These are phyloP conservation scores for Perizoma affinitatum DNA, from an alignment of 2,888 invertebrate species.

Conservation along the genomic window DNA sequence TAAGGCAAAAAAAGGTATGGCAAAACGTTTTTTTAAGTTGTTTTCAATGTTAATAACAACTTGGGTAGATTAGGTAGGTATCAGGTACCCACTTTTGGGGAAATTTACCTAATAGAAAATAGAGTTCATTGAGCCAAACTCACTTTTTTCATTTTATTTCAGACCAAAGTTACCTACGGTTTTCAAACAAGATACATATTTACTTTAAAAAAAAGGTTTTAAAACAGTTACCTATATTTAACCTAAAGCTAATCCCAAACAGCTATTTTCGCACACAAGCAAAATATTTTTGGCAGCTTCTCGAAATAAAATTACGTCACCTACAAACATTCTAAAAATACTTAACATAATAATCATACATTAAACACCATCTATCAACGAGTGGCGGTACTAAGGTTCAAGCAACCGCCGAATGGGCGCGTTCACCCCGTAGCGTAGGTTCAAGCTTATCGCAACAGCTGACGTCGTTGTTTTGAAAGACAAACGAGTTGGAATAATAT, in stretches of 20 bases:
- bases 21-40: too few relatives aligned
- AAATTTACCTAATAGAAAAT: too few relatives aligned
- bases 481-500: conserved; percentile 1
- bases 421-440: conserved; percentile 50
- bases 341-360: conserved; percentile 7
- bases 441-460: conserved; percentile 36
- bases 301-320: conserved; percentile 1
- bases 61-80: too few relatives aligned
- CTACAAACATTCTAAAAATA: conserved; percentile 17
- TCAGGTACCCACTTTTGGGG: too few relatives aligned
- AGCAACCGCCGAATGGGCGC: conserved; percentile 71
- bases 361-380: conserved; percentile 53
- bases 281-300: conserved; percentile 19
- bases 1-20: too few relatives aligned
- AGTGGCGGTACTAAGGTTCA: conserved; percentile 71
- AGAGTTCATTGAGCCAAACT: too few relatives aligned
- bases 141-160: too few relatives aligned
- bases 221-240: too few relatives aligned
- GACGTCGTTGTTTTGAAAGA: conserved; percentile 44
- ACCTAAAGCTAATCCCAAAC: neutral
- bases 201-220: too few relatives aligned
- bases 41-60: too few relatives aligned
- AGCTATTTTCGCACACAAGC: conserved; percentile 7
- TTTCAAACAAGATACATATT: too few relatives aligned
- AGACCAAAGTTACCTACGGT: too few relatives aligned